A percentile compares a stretch with the other conserved stretches of the same genome.
Conservation (phyloP, 1,140 invertebrate species). For the Drosophila biarmipes region DNA sequence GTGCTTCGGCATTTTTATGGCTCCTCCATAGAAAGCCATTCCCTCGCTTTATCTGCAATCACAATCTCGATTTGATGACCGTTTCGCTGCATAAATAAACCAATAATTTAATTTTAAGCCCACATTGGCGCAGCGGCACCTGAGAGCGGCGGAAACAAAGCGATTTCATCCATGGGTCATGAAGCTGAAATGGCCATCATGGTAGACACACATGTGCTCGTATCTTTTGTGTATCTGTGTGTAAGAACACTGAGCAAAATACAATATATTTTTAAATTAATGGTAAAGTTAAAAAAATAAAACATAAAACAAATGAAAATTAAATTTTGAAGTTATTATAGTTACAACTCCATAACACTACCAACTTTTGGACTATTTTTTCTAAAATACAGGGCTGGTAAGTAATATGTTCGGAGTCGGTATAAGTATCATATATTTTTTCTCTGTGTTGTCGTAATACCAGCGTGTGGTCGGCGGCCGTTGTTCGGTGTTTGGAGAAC, state of each 20-base stretch:
- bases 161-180: slow-evolving; percentile 48
- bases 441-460: slow-evolving; percentile 48
- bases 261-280: too few relatives aligned
- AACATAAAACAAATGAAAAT: too few relatives aligned
- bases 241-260: slow-evolving; percentile 7
- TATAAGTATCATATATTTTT: neutral
- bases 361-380: too few relatives aligned
- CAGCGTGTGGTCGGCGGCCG: neutral
- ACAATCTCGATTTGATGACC: slow-evolving; percentile 71
- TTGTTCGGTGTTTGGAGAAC: slow-evolving; percentile 4
- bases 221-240: slow-evolving; percentile 10
- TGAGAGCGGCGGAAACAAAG: slow-evolving; percentile 29
- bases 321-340: too few relatives aligned
- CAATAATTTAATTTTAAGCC: slow-evolving; percentile 77
- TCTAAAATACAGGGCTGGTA: too few relatives aligned
- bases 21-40: slow-evolving; percentile 18
- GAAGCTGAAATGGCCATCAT: slow-evolving; percentile 49
- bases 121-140: slow-evolving; percentile 44
- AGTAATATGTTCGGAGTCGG: too few relatives aligned
- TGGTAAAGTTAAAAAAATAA: too few relatives aligned
- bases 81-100: slow-evolving; percentile 74
- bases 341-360: too few relatives aligned
- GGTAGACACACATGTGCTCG: slow-evolving; percentile 20
- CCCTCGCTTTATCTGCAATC: slow-evolving; percentile 49
- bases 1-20: slow-evolving; percentile 8